phyloP scores from a whole-genome alignment of 2,797 vertebrate species.

The Melanotaenia maccullochi region DNA sequence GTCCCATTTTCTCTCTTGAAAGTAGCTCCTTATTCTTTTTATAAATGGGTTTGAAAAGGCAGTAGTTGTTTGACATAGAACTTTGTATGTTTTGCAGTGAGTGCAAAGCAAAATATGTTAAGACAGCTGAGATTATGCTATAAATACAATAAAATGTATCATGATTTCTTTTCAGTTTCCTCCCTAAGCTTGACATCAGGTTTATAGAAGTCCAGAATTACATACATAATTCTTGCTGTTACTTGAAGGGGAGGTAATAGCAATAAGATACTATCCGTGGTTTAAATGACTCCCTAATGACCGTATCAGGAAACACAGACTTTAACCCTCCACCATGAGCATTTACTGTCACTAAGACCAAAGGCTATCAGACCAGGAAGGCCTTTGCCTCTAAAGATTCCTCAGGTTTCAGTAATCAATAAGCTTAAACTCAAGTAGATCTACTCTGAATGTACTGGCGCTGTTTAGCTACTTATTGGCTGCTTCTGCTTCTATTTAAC shows the following conservation, averaged over 20 bases:
- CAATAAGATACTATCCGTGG: constrained; percentile 63
- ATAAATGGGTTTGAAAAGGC: constrained; percentile 23
- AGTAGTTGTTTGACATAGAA: constrained; percentile 4
- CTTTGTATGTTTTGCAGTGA: not conserved
- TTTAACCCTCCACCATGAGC: constrained; percentile 54
- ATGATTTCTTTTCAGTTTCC: not conserved
- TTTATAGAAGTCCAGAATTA: constrained; percentile 25
- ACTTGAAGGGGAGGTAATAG: constrained; percentile 56
- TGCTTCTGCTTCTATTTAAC: not conserved
- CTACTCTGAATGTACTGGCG: constrained; percentile 1
- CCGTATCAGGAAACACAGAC: constrained; percentile 56
- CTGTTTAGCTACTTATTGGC: not conserved
- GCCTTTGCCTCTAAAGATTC: constrained; percentile 24
- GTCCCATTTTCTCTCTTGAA: constrained; percentile 24
- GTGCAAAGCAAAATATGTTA: not conserved
- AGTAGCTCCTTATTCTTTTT: constrained; percentile 44
- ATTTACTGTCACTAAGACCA: constrained; percentile 47
- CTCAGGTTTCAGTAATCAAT: constrained; percentile 38
- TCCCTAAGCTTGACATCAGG: constrained; percentile 9
- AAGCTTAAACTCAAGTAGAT: constrained; percentile 15
- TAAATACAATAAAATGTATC: not conserved
- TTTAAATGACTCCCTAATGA: constrained; percentile 69
- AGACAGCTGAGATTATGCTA: not conserved
- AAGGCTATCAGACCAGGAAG: constrained; percentile 38
- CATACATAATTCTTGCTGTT: constrained; percentile 41